Conservation (phyloP, 2,888 invertebrate species). For the Tridacna crocea region DNA sequence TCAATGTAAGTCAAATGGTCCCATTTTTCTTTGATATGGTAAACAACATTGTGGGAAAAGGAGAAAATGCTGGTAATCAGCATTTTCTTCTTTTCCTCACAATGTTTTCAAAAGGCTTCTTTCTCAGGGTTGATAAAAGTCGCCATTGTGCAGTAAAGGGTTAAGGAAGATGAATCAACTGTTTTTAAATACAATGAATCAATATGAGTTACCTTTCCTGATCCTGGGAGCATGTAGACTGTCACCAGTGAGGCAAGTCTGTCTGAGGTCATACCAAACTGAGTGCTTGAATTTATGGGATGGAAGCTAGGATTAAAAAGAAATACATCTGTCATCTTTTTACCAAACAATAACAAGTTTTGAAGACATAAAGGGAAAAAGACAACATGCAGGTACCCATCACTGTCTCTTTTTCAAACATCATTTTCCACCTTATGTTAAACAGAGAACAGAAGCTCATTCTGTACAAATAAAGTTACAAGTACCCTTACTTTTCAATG, state of each 20-base stretch:
- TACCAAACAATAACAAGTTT: not conserved
- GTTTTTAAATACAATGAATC: too few species aligned
- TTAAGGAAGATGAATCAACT: too few species aligned
- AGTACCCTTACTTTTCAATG: too few species aligned
- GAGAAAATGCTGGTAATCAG: too few species aligned
- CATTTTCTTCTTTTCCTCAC: too few species aligned
- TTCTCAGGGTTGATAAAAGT: too few species aligned
- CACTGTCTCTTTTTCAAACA: not conserved
- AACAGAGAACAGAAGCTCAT: too few species aligned
- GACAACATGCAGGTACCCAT: not conserved
- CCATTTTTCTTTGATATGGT: too few species aligned
- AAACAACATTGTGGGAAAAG: too few species aligned
- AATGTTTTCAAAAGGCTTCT: too few species aligned
- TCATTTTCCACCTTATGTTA: not conserved
- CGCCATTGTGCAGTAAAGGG: too few species aligned
- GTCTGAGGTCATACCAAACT: slow-evolving; percentile 80
- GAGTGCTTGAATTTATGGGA: slow-evolving; percentile 78
- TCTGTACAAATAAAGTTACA: too few species aligned
- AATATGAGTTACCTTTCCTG: slow-evolving; percentile 78
- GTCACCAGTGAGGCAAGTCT: slow-evolving; percentile 72
- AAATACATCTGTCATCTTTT: not conserved
- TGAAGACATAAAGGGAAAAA: not conserved
- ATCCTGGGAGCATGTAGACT: slow-evolving; percentile 80
- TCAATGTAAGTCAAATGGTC: slow-evolving; percentile 1
- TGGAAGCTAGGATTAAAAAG: slow-evolving; percentile 72